Conservation (phyloP, 1,140 invertebrate genomes). For the Solenopsis invicta region DNA sequence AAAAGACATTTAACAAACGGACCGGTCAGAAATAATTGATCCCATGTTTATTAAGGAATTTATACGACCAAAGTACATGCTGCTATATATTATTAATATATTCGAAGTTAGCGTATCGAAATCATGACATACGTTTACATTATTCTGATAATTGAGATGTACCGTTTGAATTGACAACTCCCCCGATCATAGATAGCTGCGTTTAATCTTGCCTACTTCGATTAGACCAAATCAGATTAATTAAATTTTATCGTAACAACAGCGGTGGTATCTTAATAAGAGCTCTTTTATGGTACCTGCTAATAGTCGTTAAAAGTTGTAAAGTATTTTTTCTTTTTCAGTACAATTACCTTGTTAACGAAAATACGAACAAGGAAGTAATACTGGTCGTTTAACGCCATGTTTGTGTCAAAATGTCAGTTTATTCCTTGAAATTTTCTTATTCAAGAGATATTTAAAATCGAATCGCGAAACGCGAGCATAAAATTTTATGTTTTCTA, state of each 20-base stretch:
- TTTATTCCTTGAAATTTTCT: not conserved
- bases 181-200: not conserved
- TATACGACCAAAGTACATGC: not conserved
- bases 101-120: not conserved
- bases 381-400: not conserved
- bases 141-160: not conserved
- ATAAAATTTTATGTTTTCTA: not conserved
- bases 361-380: conserved; percentile 1
- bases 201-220: conserved; percentile 28
- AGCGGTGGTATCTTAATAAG: not conserved
- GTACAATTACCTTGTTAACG: conserved; percentile 1
- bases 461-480: not conserved
- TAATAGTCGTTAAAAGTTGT: not conserved
- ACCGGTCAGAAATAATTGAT: not conserved
- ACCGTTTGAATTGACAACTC: not conserved
- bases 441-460: not conserved
- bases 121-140: not conserved
- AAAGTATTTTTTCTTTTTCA: not conserved
- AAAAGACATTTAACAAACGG: not conserved
- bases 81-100: not conserved
- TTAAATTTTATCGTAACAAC: conserved; percentile 30
- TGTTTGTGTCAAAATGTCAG: not conserved
- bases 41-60: not conserved
- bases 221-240: conserved; percentile 19
- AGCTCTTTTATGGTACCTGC: not conserved